phyloP scores from a whole-genome alignment of 1,140 invertebrate genomes.

The Neodiprion lecontei region DNA sequence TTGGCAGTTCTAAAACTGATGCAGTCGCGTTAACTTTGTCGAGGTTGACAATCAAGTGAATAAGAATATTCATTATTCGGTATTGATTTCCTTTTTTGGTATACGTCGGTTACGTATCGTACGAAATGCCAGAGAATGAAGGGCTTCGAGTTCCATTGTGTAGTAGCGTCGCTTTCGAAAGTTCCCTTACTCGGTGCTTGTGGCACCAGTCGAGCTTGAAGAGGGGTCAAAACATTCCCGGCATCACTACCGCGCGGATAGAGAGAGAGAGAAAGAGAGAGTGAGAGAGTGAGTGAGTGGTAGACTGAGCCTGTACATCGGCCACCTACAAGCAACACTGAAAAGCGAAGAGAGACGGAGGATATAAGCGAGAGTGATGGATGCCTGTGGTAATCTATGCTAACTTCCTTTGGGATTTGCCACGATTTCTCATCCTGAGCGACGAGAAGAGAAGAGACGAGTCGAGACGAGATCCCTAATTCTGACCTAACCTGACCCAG shows the following conservation, averaged over 20 bases:
- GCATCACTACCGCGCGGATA: background rate
- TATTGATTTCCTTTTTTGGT: no score
- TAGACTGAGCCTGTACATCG: no score
- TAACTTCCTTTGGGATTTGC: constrained; percentile 53
- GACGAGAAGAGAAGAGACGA: constrained; percentile 12
- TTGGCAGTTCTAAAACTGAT: no score
- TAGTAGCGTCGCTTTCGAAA: no score
- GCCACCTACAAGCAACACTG: no score
- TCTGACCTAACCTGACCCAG: constrained; percentile 36
- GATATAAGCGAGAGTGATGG: constrained; percentile 39
- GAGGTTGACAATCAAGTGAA: no score
- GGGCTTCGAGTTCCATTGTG: no score
- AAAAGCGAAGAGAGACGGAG: background rate
- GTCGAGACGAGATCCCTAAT: constrained; percentile 32
- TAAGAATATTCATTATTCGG: no score
- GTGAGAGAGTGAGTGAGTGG: background rate
- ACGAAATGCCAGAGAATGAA: no score
- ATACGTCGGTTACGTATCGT: no score
- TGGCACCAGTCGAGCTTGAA: background rate
- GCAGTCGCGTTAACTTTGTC: no score
- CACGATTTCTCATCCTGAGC: constrained; percentile 18
- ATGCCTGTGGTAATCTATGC: constrained; percentile 50
- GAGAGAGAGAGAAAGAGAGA: background rate
- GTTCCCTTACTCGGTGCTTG: no score
- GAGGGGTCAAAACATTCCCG: background rate